Evolutionary conservation across 1,140 invertebrate species (phyloP).

Genomic region (Arctopsyche grandis): DNA sequence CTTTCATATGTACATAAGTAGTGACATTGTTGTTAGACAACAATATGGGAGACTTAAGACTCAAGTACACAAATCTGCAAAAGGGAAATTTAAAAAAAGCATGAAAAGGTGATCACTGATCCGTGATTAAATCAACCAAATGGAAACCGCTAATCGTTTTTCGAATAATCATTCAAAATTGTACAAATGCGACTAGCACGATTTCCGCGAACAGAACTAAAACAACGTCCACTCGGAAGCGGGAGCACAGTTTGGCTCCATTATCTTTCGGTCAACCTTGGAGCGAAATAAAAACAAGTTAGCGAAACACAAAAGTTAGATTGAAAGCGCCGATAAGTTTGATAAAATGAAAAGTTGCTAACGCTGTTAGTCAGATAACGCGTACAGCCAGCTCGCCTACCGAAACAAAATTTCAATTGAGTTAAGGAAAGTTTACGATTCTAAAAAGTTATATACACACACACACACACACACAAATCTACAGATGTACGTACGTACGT

Average conservation of each 20-base stretch:
- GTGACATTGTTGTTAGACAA: no score
- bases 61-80: no score
- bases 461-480: conserved; percentile 10
- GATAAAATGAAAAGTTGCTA: conserved; percentile 52
- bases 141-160: no score
- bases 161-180: no score
- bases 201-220: no score
- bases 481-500: not conserved
- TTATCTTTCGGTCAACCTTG: conserved; percentile 29
- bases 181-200: no score
- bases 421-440: conserved; percentile 41
- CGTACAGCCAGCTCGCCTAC: conserved; percentile 20
- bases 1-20: no score
- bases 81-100: no score
- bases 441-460: conserved; percentile 19
- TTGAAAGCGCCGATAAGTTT: conserved; percentile 44
- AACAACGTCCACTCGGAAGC: not conserved
- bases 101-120: no score
- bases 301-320: conserved; percentile 42
- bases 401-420: conserved; percentile 53
- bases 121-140: no score
- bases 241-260: not conserved
- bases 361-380: conserved; percentile 38
- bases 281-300: conserved; percentile 41
- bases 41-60: no score